These are phyloP conservation scores for Drosophila sucinea DNA, from an alignment of 1,140 invertebrate species.

Conservation along the genomic window DNA sequence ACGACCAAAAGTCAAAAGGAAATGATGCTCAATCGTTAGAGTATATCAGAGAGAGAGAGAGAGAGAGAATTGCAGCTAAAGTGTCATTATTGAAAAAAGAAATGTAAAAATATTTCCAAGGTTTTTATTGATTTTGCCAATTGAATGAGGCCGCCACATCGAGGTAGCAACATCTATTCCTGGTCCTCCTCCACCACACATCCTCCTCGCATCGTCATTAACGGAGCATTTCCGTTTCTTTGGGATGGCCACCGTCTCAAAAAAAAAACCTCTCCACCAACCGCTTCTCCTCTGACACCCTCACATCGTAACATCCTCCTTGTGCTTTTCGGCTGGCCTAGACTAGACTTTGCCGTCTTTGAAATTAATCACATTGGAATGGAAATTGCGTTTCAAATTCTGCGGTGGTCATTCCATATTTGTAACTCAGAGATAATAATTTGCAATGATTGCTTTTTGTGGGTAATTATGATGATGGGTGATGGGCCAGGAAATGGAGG, in stretches of 20 bases:
- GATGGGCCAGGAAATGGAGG: background rate
- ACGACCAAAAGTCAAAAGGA: constrained; percentile 16
- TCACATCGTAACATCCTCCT: background rate
- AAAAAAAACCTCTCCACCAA: background rate
- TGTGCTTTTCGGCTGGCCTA: constrained; percentile 1
- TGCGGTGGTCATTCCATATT: constrained; percentile 27
- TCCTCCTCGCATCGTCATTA: constrained; percentile 2
- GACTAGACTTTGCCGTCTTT: constrained; percentile 30
- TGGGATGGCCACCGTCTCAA: background rate
- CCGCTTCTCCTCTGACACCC: too few relatives aligned
- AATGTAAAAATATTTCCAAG: constrained; percentile 59
- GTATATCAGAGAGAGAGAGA: constrained; percentile 19
- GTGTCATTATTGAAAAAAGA: constrained; percentile 48
- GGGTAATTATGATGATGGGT: constrained; percentile 24
- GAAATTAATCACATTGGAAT: constrained; percentile 75
- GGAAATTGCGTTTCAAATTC: constrained; percentile 66
- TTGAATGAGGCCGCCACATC: constrained; percentile 31
- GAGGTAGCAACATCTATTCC: constrained; percentile 14
- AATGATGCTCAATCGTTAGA: constrained; percentile 22
- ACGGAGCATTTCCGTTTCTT: constrained; percentile 11
- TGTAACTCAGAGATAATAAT: constrained; percentile 22
- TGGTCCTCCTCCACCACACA: constrained; percentile 1
- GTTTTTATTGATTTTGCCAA: constrained; percentile 69
- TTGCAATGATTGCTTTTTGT: constrained; percentile 30
- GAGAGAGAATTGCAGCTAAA: constrained; percentile 27